phyloP scores from a whole-genome alignment of 1,140 invertebrate species.

The Monomorium pharaonis region DNA sequence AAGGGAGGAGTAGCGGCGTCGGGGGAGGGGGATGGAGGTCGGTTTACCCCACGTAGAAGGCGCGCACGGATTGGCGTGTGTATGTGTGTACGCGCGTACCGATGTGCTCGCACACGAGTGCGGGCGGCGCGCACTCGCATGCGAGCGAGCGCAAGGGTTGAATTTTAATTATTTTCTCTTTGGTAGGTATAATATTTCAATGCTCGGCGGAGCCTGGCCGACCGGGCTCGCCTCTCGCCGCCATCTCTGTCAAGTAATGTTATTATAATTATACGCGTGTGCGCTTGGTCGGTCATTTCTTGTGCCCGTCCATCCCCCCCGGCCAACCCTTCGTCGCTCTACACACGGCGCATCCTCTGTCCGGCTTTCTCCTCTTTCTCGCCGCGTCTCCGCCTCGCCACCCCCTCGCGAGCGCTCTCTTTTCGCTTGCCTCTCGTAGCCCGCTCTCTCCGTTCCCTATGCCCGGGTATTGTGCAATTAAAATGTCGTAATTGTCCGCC shows the following conservation, averaged over 20 bases:
- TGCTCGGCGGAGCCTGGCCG: constrained; percentile 81
- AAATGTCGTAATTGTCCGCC: constrained; percentile 79
- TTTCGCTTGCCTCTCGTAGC: constrained; percentile 54
- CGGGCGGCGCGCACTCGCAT: constrained; percentile 49
- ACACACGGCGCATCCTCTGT: constrained; percentile 51
- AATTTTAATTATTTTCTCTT: constrained; percentile 86
- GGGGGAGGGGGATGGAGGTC: constrained; percentile 39
- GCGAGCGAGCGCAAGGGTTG: constrained; percentile 82
- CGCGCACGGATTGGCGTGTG: constrained; percentile 36
- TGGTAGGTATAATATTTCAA: constrained; percentile 85
- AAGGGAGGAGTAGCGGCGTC: constrained; percentile 57
- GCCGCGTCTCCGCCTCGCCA: constrained; percentile 38
- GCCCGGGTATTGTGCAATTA: constrained; percentile 77
- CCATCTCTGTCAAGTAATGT: constrained; percentile 85
- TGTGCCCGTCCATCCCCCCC: constrained; percentile 69
- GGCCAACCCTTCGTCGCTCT: constrained; percentile 9
- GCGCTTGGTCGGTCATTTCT: constrained; percentile 77
- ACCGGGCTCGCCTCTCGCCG: constrained; percentile 77
- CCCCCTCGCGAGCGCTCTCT: constrained; percentile 50
- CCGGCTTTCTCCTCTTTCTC: constrained; percentile 51
- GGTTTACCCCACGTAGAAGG: constrained; percentile 61
- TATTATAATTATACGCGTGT: constrained; percentile 85
- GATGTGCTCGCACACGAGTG: constrained; percentile 47
- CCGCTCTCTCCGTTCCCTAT: constrained; percentile 57
- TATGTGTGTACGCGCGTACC: constrained; percentile 11